These are phyloP conservation scores for Disparrhopalites patrizii DNA, from an alignment of 2,888 invertebrate species.

Conservation along the genomic window DNA sequence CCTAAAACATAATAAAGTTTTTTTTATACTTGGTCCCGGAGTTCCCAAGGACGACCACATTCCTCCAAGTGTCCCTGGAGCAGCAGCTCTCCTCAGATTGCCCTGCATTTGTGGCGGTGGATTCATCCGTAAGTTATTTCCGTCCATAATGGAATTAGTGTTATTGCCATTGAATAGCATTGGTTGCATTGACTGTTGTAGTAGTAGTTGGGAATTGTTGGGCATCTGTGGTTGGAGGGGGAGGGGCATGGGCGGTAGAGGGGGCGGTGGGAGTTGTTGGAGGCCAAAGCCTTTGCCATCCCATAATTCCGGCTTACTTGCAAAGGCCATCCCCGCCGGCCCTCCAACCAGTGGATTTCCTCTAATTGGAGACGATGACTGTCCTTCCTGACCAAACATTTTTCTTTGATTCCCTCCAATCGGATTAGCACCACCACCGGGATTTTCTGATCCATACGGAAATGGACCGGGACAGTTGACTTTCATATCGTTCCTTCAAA, in stretches of 20 bases:
- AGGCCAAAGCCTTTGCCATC: constrained; percentile 5
- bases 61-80: constrained; percentile 13
- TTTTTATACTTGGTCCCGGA: constrained; percentile 19
- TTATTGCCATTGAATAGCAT: too few species aligned
- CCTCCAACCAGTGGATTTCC: too few species aligned
- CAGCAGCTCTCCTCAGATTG: neutral
- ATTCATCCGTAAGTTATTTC: neutral
- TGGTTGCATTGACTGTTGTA: too few species aligned
- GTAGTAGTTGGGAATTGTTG: too few species aligned
- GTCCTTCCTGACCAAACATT: constrained; percentile 18
- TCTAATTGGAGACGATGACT: constrained; percentile 24
- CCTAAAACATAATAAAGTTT: too few species aligned
- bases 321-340: too few species aligned
- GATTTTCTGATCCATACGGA: constrained; percentile 9
- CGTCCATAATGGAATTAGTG: too few species aligned
- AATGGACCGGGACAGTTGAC: neutral
- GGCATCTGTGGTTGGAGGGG: neutral
- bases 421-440: too few species aligned
- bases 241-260: neutral
- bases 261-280: constrained; percentile 1
- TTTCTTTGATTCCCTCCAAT: constrained; percentile 6
- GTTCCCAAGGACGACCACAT: constrained; percentile 24
- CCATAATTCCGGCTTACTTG: constrained; percentile 27
- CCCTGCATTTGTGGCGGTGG: neutral
- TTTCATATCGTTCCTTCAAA: constrained; percentile 13